Conservation (phyloP, 2,888 invertebrate species). For the Dysmachus trigonus region DNA sequence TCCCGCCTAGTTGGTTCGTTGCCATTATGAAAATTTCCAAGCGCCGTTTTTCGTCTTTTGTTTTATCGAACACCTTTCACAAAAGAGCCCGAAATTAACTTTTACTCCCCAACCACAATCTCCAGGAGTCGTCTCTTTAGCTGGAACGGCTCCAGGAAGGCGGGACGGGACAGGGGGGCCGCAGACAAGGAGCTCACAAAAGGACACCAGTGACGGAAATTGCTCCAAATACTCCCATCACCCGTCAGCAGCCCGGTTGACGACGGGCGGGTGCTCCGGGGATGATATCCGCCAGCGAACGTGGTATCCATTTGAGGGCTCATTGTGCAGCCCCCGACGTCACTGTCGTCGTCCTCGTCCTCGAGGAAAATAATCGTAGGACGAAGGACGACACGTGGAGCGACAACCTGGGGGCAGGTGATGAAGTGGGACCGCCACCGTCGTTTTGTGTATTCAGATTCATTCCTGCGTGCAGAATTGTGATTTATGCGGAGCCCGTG, state of each 20-base stretch:
- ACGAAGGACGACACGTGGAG: neutral
- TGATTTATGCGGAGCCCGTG: slow-evolving; percentile 33
- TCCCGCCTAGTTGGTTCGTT: neutral
- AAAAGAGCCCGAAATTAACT: slow-evolving; percentile 14
- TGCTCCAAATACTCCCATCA: slow-evolving; percentile 15
- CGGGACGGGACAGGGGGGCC: neutral
- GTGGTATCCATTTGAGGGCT: neutral
- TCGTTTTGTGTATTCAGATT: neutral
- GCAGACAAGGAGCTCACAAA: neutral
- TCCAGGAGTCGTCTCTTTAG: neutral
- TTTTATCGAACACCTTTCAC: slow-evolving; percentile 5
- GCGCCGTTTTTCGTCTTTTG: slow-evolving; percentile 13
- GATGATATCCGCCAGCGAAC: neutral
- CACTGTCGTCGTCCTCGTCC: neutral
- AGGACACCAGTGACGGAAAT: slow-evolving; percentile 32
- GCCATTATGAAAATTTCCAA: slow-evolving; percentile 23
- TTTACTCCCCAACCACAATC: neutral
- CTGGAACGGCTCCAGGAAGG: neutral
- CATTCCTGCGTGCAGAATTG: slow-evolving; percentile 19
- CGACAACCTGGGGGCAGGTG: neutral
- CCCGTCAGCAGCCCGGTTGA: neutral
- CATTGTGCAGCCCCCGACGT: neutral
- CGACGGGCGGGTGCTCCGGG: neutral
- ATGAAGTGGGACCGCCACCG: neutral
- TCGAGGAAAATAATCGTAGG: neutral